These are phyloP conservation scores for Drosophila buzzatii DNA, from an alignment of 2,888 invertebrate species.

Conservation along the genomic window DNA sequence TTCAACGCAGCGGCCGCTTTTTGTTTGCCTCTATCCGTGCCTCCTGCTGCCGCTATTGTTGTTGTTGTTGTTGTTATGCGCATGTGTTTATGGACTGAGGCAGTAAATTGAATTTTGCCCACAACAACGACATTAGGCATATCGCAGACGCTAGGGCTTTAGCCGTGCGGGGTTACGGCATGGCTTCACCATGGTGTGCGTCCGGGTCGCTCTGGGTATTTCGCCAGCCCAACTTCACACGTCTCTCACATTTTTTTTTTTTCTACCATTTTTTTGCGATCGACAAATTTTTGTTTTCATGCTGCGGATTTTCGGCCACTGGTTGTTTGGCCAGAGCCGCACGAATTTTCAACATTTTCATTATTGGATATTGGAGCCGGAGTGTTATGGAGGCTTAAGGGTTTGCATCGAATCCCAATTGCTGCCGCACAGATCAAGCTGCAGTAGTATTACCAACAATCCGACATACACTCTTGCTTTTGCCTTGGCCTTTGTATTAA, in stretches of 20 bases:
- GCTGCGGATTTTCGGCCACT: conserved; percentile 34
- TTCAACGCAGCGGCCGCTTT: conserved; percentile 50
- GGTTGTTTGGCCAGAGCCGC: neutral
- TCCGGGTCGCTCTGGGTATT: conserved; percentile 1
- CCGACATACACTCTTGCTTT: neutral
- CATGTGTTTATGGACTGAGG: conserved; percentile 70
- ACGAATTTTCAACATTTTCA: conserved; percentile 14
- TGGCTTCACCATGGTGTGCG: conserved; percentile 1
- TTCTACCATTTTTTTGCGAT: conserved; percentile 11
- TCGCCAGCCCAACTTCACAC: conserved; percentile 29
- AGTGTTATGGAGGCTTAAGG: neutral
- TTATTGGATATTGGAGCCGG: neutral
- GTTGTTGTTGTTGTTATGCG: conserved; percentile 32
- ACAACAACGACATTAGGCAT: conserved; percentile 77
- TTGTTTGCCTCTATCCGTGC: conserved; percentile 33
- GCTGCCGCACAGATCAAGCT: neutral
- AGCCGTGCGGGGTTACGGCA: conserved; percentile 9
- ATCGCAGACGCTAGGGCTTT: conserved; percentile 44
- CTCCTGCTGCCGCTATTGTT: conserved; percentile 23
- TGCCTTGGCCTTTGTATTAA: neutral
- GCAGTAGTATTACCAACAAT: neutral
- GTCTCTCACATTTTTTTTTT: neutral
- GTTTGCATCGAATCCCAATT: neutral
- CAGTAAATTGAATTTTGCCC: conserved; percentile 80
- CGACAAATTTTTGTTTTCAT: conserved; percentile 13